These are phyloP conservation scores for Probosciger aterrimus DNA, from an alignment of 2,113 vertebrate species.

Conservation along the genomic window DNA sequence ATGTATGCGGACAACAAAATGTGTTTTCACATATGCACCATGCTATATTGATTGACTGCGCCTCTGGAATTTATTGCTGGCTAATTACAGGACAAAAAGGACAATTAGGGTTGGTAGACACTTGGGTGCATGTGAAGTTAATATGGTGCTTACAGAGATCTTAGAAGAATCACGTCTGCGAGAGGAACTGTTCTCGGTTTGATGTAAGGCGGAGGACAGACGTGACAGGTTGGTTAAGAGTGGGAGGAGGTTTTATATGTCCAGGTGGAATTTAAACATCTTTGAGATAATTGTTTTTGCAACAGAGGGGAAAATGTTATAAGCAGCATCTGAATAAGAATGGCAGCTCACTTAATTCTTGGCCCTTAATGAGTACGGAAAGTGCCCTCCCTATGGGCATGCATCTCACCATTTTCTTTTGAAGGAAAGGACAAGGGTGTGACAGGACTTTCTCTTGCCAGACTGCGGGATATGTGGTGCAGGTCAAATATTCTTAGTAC, in stretches of 20 bases:
- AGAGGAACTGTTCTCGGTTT: background rate
- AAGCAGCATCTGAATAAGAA: background rate
- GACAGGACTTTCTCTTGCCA: background rate
- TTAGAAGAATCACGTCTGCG: background rate
- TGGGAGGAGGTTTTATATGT: background rate
- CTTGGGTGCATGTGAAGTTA: background rate
- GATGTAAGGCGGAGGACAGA: background rate
- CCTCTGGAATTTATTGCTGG: background rate
- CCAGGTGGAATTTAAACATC: constrained; percentile 1
- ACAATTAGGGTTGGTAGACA: background rate
- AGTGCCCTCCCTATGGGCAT: background rate
- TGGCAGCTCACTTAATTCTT: background rate
- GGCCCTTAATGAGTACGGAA: background rate
- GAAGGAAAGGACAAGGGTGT: background rate
- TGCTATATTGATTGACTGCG: background rate
- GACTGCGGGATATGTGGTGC: background rate
- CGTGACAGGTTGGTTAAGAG: background rate
- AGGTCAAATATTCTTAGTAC: background rate
- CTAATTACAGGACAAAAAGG: background rate
- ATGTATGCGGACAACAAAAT: background rate
- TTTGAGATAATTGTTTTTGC: background rate
- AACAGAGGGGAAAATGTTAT: background rate
- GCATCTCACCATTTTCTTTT: background rate
- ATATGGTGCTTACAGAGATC: background rate
- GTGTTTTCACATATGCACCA: background rate